phyloP scores from a whole-genome alignment of 2,888 invertebrate species.

The Hecatera dysodea region DNA sequence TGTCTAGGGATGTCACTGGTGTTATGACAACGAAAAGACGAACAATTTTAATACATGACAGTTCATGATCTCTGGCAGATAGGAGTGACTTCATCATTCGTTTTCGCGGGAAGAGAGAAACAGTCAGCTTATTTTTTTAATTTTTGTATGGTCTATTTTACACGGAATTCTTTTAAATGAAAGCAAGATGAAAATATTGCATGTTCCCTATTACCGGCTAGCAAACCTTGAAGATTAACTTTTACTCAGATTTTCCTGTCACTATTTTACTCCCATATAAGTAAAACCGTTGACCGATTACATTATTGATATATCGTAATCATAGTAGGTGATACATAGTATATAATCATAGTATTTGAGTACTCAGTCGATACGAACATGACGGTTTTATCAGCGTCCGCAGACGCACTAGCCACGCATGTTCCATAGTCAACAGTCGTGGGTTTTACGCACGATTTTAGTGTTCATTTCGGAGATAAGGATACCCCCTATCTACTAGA shows the following conservation, averaged over 20 bases:
- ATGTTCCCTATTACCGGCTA: too few relatives aligned
- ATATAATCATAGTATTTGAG: constrained; percentile 1
- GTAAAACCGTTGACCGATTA: constrained; percentile 42
- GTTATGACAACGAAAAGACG: too few relatives aligned
- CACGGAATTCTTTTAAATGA: too few relatives aligned
- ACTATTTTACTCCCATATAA: not conserved
- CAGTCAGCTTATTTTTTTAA: too few relatives aligned
- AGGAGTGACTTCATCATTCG: too few relatives aligned
- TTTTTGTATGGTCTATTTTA: too few relatives aligned
- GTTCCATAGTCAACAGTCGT: constrained; percentile 29
- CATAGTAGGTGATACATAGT: not conserved
- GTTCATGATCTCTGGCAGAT: too few relatives aligned
- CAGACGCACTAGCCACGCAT: constrained; percentile 14
- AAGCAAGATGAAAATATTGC: too few relatives aligned
- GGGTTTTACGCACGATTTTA: not conserved
- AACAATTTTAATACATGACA: too few relatives aligned
- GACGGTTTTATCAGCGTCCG: constrained; percentile 31
- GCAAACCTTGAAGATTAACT: not conserved
- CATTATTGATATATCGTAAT: not conserved
- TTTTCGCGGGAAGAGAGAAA: too few relatives aligned
- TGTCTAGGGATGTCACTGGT: too few relatives aligned
- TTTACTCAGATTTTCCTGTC: not conserved
- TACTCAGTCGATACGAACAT: not conserved
- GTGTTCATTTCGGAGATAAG: constrained; percentile 18
- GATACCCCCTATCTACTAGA: constrained; percentile 9